Base-by-base conservation (phyloP, 1,140 invertebrate genomes). In the Bradynema listronoti region DNA sequence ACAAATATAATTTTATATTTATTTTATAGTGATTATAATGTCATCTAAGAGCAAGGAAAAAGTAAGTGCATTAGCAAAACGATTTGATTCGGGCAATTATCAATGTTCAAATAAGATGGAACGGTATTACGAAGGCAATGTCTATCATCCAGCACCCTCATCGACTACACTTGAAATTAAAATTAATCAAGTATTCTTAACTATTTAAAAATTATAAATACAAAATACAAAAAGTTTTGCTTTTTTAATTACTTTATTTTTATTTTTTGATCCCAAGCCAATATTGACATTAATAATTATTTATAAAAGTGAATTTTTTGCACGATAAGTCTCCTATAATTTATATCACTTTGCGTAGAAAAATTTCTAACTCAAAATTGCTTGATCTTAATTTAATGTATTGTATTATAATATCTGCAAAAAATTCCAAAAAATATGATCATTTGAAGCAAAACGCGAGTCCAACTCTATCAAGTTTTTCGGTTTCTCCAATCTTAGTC, bases 141-240 rank as follows among this genome's bases (percentile, higher is more conserved):
- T 50, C 27, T 50, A 50, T 29, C 47, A 50, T 50, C 27, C 47
- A 3, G 27, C 47, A 45, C 53, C 53, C 32, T 45, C 53, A 16
- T 39, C 53, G 30, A 39, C 53, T 4, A 36, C 53, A 24, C 22
- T 56, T 36, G 51, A 58, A 19, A 55, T 58, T 53, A 42, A 41
- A 19, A 54, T 34, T 41, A 53, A 54, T 60, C 32, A 54, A 27
- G 36, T 45, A 29, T 33, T 16, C n/a, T 3, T 2, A 52, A 30
- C 24, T 1, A 24, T 16, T 2, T 3, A 14, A 39, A n/a, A 14
- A 47, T 33, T 60, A 19, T 55, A 29, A 32, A 3, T 49, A 11
- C 58, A 6, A 25, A 61, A 27, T 29, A 29, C 19, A 42, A 47
- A 5, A 2, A 32, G 32, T n/a, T 1, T 5, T 14, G 42, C 58